Evolutionary conservation across 2,113 vertebrate genomes (phyloP), one percentile per base, ranked within the genome.

Genomic region (Pungitius pungitius): DNA sequence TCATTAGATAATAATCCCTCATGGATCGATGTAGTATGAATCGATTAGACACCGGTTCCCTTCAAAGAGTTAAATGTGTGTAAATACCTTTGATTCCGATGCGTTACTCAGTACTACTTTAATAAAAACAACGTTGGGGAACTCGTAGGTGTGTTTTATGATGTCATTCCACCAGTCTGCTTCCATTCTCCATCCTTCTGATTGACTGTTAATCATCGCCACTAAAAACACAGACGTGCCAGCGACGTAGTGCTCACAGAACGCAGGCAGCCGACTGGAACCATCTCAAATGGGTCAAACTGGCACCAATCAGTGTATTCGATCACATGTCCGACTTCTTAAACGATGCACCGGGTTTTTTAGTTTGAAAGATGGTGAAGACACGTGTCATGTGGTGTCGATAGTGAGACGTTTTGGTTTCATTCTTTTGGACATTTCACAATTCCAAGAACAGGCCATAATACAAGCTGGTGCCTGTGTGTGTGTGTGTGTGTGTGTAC

Each of bases 401-500:
- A 40, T 39, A 47, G 69, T 9, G 39, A 69, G 54, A 64, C 51
- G 51, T 27, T 24, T 60, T 12, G 6, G 10, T 65, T 52, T n/a
- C 13, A 4, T 8, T 45, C 4, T 15, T 7, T 14, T 6, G 24
- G 24, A 22, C 63, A 15, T 52, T 45, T 55, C 47, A 62, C 26
- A 47, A 51, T 11, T 26, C 52, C 58, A 69, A 63, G 45, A 68
- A 30, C n/a, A 49, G 12, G 20, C 22, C 45, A 59, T n/a, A 2
- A 18, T 55, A 37, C 39, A 72, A 47, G 13, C 37, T 7, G 3
- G 43, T 69, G 37, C 55, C 37, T 54, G 62, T 33, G 67, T 33
- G 42, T 65, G 27, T 60, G 43, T 17, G 60, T 69, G 30, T 49
- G 47, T 43, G 49, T 33, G 62, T 33, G 42, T 64, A 9, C 47